Conservation (phyloP, 1,140 invertebrate genomes). For the Atta colombica region DNA sequence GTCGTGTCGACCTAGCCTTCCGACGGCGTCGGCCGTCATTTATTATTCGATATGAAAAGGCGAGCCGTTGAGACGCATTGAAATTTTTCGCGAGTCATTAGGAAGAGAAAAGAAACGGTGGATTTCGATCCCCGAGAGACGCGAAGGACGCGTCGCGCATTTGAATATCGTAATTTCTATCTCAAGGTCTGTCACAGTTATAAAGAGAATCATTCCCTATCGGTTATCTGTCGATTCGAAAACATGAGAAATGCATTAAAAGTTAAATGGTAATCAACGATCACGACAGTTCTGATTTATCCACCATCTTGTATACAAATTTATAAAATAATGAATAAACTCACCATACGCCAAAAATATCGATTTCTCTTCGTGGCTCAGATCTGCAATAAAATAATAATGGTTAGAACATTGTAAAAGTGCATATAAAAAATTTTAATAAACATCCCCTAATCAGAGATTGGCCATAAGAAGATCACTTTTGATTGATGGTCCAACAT, state of each 20-base stretch:
- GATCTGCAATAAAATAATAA: slow-evolving; percentile 64
- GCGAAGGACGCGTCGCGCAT: slow-evolving; percentile 35
- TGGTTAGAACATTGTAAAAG: slow-evolving; percentile 44
- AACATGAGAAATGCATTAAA: slow-evolving; percentile 1
- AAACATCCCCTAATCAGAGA: too few relatives aligned
- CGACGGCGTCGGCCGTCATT: slow-evolving; percentile 71
- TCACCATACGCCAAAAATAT: slow-evolving; percentile 48
- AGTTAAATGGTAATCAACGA: background rate
- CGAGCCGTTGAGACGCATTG: slow-evolving; percentile 68
- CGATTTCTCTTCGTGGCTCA: background rate
- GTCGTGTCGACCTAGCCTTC: slow-evolving; percentile 11
- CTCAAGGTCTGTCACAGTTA: slow-evolving; percentile 31
- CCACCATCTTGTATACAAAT: slow-evolving; percentile 13
- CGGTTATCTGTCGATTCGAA: background rate
- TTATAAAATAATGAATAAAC: slow-evolving; percentile 42
- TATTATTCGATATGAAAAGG: slow-evolving; percentile 78
- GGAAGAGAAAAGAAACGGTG: slow-evolving; percentile 38
- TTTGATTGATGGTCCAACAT: too few relatives aligned
- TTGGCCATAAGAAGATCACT: too few relatives aligned
- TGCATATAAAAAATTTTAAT: too few relatives aligned
- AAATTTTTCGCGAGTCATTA: slow-evolving; percentile 80
- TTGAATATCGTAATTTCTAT: slow-evolving; percentile 25
- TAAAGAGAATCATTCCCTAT: slow-evolving; percentile 58
- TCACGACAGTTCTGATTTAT: background rate
- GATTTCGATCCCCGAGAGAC: slow-evolving; percentile 18